These are phyloP conservation scores for Bemisia tabaci DNA, from an alignment of 1,140 invertebrate species.

Conservation along the genomic window DNA sequence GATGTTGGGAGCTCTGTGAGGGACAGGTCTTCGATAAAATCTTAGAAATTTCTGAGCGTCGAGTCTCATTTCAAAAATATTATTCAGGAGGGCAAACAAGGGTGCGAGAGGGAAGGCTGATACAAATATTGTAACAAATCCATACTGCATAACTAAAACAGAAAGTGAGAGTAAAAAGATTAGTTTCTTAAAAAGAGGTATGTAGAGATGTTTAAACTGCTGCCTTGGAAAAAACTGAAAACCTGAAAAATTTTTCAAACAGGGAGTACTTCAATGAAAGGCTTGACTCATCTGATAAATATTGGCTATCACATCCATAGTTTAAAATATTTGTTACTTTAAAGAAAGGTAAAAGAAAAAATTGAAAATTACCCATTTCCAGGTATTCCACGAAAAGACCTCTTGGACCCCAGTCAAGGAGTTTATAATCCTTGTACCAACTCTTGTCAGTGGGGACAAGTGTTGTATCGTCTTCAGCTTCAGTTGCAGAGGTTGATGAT, in stretches of 20 bases:
- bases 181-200: not conserved
- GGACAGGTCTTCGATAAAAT: constrained; percentile 68
- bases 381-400: constrained; percentile 93
- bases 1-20: constrained; percentile 69
- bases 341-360: too few relatives aligned
- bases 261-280: too few relatives aligned
- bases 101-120: constrained; percentile 80
- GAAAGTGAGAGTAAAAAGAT: not conserved
- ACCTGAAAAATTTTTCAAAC: too few relatives aligned
- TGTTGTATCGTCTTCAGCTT: constrained; percentile 22
- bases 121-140: constrained; percentile 82
- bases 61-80: constrained; percentile 75
- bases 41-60: constrained; percentile 77
- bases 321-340: too few relatives aligned
- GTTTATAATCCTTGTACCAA: constrained; percentile 84
- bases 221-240: too few relatives aligned
- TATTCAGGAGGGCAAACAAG: constrained; percentile 75
- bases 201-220: too few relatives aligned
- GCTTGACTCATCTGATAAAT: too few relatives aligned
- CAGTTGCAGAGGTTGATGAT: not conserved
- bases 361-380: constrained; percentile 96
- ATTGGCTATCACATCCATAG: too few relatives aligned
- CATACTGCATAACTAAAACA: constrained; percentile 66
- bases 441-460: constrained; percentile 35
- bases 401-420: constrained; percentile 76